Evolutionary conservation across 2,113 vertebrate genomes (phyloP).

Genomic region (Vidua macroura): DNA sequence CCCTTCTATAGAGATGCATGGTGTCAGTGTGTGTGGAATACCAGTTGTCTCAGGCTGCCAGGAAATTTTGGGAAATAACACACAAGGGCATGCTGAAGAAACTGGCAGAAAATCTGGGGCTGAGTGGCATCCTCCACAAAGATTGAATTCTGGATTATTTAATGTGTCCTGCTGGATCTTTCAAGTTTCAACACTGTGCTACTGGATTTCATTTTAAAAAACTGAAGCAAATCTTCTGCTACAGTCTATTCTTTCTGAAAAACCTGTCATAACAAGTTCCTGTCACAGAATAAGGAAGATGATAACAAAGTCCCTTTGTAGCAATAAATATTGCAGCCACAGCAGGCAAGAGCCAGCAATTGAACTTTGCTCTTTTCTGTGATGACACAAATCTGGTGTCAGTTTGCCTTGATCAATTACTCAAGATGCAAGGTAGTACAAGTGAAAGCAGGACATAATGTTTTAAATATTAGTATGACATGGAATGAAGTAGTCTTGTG

Average conservation of each 20-base stretch:
- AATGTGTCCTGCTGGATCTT: neutral
- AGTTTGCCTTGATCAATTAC: neutral
- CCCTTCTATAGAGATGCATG: neutral
- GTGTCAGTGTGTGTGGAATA: neutral
- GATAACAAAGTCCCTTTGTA: neutral
- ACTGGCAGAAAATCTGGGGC: neutral
- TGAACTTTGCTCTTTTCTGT: neutral
- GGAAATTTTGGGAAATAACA: neutral
- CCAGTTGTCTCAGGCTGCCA: neutral
- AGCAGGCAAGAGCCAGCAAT: neutral
- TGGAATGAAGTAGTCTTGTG: neutral
- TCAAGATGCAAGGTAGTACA: neutral
- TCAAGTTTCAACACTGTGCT: fast-evolving
- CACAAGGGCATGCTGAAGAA: neutral
- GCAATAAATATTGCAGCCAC: neutral
- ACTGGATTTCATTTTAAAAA: neutral
- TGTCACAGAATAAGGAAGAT: neutral
- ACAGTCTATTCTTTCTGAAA: neutral
- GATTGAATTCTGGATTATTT: neutral
- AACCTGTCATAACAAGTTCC: neutral
- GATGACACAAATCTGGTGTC: neutral
- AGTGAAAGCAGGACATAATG: neutral
- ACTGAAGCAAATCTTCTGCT: neutral
- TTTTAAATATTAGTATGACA: neutral
- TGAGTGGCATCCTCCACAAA: neutral